Percentiles rank a stretch among this genome's conserved stretches.
phyloP scores from a whole-genome alignment of 1,140 invertebrate genomes.

The Coelopa frigida region DNA sequence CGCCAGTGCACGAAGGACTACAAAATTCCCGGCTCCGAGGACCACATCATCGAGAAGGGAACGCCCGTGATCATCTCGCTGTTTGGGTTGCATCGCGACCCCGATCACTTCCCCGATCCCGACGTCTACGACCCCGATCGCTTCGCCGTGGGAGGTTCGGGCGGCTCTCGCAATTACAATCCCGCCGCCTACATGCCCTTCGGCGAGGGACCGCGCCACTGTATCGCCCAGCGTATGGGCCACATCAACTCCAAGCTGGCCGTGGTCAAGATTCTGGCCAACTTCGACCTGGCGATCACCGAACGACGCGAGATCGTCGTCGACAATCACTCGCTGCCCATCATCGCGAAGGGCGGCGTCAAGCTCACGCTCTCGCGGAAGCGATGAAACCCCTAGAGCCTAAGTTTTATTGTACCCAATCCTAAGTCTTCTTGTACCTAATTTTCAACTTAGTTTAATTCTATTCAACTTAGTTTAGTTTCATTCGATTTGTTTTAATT shows the following conservation, averaged over 20 bases:
- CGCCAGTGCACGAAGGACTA: slow-evolving; percentile 44
- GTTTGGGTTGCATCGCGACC: slow-evolving; percentile 47
- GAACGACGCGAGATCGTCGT: slow-evolving; percentile 19
- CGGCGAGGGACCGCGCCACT: slow-evolving; percentile 58
- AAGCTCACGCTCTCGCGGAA: slow-evolving; percentile 28
- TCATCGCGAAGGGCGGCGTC: slow-evolving; percentile 26
- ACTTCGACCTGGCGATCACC: too few species aligned
- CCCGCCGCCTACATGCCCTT: slow-evolving; percentile 55
- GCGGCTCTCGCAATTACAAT: slow-evolving; percentile 42
- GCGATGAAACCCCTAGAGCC: slow-evolving; percentile 9
- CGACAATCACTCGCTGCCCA: slow-evolving; percentile 20
- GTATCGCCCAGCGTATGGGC: slow-evolving; percentile 17
- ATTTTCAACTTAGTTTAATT: neutral
- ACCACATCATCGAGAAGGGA: slow-evolving; percentile 45
- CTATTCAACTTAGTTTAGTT: neutral
- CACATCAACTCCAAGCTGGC: slow-evolving; percentile 11
- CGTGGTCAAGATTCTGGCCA: slow-evolving; percentile 9
- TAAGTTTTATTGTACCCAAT: neutral
- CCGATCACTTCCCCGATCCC: slow-evolving; percentile 56
- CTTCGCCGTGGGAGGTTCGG: too few species aligned
- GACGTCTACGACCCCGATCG: slow-evolving; percentile 58
- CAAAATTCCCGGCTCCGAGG: slow-evolving; percentile 33
- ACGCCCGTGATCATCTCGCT: slow-evolving; percentile 45
- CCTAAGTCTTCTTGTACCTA: too few species aligned
- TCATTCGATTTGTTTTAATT: neutral